Evolutionary conservation across 2,888 invertebrate species (phyloP).

Genomic region (Ischnus inquisitorius): DNA sequence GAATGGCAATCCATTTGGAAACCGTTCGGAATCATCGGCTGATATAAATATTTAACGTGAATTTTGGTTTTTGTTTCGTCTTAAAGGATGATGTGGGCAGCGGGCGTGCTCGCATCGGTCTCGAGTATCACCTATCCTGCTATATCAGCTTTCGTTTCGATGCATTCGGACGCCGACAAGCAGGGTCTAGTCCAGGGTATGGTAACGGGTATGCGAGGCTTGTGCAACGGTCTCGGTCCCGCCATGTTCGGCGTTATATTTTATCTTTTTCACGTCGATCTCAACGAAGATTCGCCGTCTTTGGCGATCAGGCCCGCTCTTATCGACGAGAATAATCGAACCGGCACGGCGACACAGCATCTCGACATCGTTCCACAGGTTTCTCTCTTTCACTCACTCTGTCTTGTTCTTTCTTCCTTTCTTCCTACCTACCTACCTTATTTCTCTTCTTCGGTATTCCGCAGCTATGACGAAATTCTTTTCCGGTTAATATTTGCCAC

Average conservation of each 20-base stretch:
- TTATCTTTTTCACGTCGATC: conserved; percentile 99
- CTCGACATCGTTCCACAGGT: conserved; percentile 87
- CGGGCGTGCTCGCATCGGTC: conserved; percentile 97
- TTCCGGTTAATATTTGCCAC: neutral
- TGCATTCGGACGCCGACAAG: conserved; percentile 98
- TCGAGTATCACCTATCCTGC: conserved; percentile 99
- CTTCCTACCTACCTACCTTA: too few species aligned
- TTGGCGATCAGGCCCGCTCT: conserved; percentile 80
- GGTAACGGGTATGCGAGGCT: conserved; percentile 99
- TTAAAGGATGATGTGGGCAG: conserved; percentile 99
- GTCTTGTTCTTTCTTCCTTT: too few species aligned
- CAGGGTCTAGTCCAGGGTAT: conserved; percentile 99
- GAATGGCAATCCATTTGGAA: too few species aligned
- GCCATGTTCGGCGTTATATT: conserved; percentile 99
- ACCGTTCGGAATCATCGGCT: neutral
- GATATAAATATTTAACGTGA: conserved; percentile 24
- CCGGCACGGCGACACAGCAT: conserved; percentile 84
- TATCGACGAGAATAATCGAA: conserved; percentile 85
- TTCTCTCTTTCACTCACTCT: conserved; percentile 8
- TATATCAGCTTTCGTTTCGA: conserved; percentile 99
- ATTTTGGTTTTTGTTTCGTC: conserved; percentile 43
- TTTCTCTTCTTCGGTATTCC: neutral
- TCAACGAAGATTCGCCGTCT: conserved; percentile 90
- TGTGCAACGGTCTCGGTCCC: conserved; percentile 99
- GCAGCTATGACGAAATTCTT: neutral